Base-by-base conservation (phyloP, 2,888 invertebrate genomes). In the Drosophila birchii region DNA sequence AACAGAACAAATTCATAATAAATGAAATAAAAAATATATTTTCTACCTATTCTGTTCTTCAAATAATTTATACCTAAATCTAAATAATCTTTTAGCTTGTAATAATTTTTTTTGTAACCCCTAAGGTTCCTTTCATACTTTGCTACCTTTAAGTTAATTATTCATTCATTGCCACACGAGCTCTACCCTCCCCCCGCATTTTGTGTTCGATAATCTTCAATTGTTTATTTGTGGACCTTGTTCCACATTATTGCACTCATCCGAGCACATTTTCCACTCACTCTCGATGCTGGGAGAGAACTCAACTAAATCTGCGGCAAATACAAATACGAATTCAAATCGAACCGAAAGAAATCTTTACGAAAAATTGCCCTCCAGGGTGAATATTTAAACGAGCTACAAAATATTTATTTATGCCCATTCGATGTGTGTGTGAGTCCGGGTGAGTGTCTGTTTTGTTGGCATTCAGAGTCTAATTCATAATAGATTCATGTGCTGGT, bases 391-490 rank as follows among this genome's bases (percentile, higher is more conserved):
- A 81, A 71, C 78, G 68, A 58, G 67, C 68, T 60, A 47, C 56
- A 72, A 78, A 74, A 88, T 83, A 84, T 88, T 89, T 85, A 83
- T 83, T 74, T 63, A 75, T 68, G 59, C 78, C 64, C 64, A 78
- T 63, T 49, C 51, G 23, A 49, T 62, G 41, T 32, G 57, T 55
- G 51, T 69, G 41, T 64, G 23, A 34, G 38, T 45, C 23, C 63
- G 39, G 61, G 34, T 73, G 66, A 63, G 57, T 60, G 60, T 69
- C 69, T 68, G 47, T 38, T 60, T 55, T 74, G 34, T 74, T 86
- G 86, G 80, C 88, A 84, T 88, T 85, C 88, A 88, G 80, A 61
- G 86, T 88, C 90, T 86, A 85, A 85, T 85, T 86, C 90, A 90
- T 89, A 84, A 86, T 89, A 90, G 88, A 85, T 89, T 88, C 89